Conservation (phyloP, 2,797 vertebrate genomes). For the Staurois parvus region DNA sequence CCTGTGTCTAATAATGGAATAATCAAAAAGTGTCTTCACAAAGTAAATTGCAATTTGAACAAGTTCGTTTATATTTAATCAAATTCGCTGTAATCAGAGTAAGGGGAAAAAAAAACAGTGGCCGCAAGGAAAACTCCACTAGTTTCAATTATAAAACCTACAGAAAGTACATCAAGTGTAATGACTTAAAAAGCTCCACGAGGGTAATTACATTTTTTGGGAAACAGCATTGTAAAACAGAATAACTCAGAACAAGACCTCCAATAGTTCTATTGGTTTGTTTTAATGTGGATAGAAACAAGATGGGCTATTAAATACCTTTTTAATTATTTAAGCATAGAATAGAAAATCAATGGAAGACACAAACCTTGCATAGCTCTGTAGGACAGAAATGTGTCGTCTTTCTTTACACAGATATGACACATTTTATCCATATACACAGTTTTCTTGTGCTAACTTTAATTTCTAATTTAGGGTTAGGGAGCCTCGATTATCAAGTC, state of each 20-base stretch:
- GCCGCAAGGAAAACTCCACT: conserved; percentile 28
- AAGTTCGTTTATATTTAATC: conserved; percentile 47
- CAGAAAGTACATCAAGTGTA: conserved; percentile 49
- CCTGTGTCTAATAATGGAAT: conserved; percentile 32
- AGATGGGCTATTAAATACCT: neutral
- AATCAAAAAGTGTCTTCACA: conserved; percentile 23
- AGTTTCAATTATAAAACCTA: conserved; percentile 47
- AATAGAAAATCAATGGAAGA: neutral
- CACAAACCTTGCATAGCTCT: neutral
- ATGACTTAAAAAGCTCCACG: conserved; percentile 37
- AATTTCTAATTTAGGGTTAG: neutral
- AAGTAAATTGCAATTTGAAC: conserved; percentile 9
- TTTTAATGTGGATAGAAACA: neutral
- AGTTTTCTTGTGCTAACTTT: neutral
- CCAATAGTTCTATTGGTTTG: neutral
- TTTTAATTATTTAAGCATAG: neutral
- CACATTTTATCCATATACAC: neutral
- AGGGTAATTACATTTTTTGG: conserved; percentile 10
- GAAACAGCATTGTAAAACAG: neutral
- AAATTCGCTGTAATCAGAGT: conserved; percentile 24
- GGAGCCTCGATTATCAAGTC: no score
- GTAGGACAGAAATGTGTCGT: neutral
- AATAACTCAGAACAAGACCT: neutral
- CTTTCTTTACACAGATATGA: neutral
- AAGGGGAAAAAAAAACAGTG: conserved; percentile 22